Evolutionary conservation across 2,113 vertebrate genomes (phyloP).

Genomic region (Phasianus colchicus): DNA sequence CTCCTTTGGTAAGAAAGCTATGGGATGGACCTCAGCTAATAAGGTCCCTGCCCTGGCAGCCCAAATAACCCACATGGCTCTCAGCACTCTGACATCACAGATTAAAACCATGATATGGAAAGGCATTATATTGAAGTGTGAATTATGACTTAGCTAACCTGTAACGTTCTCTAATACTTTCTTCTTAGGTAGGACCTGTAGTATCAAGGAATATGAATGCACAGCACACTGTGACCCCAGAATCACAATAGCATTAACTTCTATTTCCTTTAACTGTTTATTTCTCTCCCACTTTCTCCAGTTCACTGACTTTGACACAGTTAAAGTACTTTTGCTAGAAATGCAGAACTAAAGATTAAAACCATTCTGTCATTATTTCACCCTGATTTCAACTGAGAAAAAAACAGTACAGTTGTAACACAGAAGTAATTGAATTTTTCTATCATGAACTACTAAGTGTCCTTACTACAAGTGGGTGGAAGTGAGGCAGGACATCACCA

Average conservation of each 20-base stretch:
- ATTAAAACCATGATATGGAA: not conserved
- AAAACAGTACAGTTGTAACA: not conserved
- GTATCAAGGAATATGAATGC: not conserved
- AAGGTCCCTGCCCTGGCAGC: no score
- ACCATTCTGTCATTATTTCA: no score
- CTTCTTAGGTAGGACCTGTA: not conserved
- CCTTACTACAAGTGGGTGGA: not conserved
- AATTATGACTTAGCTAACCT: no score
- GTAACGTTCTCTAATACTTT: not conserved
- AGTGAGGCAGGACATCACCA: not conserved
- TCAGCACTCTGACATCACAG: fast-evolving
- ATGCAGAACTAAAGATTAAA: not conserved
- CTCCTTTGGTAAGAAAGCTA: not conserved
- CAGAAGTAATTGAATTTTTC: not conserved
- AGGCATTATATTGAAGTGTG: not conserved
- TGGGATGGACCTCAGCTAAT: not conserved
- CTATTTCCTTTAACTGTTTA: not conserved
- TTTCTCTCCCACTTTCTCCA: not conserved
- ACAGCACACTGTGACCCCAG: not conserved
- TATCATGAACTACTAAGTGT: not conserved
- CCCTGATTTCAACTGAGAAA: not conserved
- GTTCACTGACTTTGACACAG: not conserved
- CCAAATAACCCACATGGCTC: not conserved
- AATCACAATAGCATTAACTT: not conserved
- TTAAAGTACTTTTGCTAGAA: not conserved